Evolutionary conservation across 2,888 invertebrate genomes (phyloP).

Genomic region (Perizoma affinitatum): DNA sequence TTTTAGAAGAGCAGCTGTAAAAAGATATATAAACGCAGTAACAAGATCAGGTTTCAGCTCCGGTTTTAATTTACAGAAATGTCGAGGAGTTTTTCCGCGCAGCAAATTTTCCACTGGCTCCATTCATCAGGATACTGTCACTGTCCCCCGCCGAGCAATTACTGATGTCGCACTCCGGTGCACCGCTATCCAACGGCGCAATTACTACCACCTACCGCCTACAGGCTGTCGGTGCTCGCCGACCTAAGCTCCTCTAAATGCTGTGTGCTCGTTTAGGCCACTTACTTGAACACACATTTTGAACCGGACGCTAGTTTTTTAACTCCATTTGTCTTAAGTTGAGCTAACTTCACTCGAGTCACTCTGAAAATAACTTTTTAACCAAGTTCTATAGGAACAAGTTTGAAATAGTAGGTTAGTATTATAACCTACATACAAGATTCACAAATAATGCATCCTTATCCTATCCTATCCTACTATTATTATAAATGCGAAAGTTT

Average conservation of each 20-base stretch:
- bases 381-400: too few relatives aligned
- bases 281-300: conserved; percentile 30
- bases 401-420: too few relatives aligned
- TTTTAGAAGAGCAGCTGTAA: conserved; percentile 15
- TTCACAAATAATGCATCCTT: neutral
- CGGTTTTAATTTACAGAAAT: conserved; percentile 72
- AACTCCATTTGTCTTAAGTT: neutral
- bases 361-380: neutral
- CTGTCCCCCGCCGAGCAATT: conserved; percentile 73
- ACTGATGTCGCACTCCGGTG: conserved; percentile 75
- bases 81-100: conserved; percentile 65
- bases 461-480: too few relatives aligned
- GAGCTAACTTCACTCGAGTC: too few relatives aligned
- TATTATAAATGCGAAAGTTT: too few relatives aligned
- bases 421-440: too few relatives aligned
- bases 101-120: conserved; percentile 64
- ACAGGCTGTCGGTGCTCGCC: conserved; percentile 40
- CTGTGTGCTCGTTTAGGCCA: conserved; percentile 19
- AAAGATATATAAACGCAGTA: conserved; percentile 42
- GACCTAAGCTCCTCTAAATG: conserved; percentile 39
- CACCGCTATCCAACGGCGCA: conserved; percentile 64
- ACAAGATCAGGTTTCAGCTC: conserved; percentile 58
- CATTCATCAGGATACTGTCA: conserved; percentile 77
- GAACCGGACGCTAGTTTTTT: conserved; percentile 8
- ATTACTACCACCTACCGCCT: conserved; percentile 61